A percentile compares a stretch with the other conserved stretches of the same genome.
phyloP scores from a whole-genome alignment of 2,113 vertebrate species.

The Macaca fascicularis region DNA sequence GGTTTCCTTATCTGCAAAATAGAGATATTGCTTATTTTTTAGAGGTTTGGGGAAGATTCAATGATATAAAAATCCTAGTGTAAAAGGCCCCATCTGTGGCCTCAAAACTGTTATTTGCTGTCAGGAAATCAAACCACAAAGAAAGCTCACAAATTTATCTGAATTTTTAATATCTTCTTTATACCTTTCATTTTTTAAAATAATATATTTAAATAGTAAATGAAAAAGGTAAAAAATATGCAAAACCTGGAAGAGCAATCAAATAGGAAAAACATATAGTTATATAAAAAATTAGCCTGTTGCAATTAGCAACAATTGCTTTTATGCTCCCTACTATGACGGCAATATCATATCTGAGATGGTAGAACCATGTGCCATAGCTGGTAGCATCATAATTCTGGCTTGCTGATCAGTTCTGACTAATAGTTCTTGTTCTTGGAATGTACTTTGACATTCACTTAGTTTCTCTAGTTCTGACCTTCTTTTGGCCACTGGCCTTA shows the following conservation, averaged over 20 bases:
- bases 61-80: not conserved
- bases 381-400: not conserved
- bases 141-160: not conserved
- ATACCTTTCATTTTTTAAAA: not conserved
- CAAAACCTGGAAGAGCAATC: not conserved
- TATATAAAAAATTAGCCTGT: not conserved
- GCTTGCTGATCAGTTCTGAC: not conserved
- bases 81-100: not conserved
- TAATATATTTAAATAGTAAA: not conserved
- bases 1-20: not conserved
- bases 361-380: not conserved
- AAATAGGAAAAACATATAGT: not conserved
- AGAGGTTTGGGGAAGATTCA: not conserved
- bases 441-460: not conserved
- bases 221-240: not conserved
- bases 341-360: not conserved
- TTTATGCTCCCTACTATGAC: not conserved
- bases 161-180: not conserved
- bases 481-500: not conserved
- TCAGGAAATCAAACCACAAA: conserved; percentile 25
- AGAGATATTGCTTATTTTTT: not conserved
- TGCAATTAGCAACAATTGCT: not conserved
- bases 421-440: not conserved
- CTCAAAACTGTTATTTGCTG: not conserved
- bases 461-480: not conserved